Evolutionary conservation across 2,888 invertebrate species (phyloP), one percentile per base, ranked within the genome.

Genomic region (Trichopria drosophilae): DNA sequence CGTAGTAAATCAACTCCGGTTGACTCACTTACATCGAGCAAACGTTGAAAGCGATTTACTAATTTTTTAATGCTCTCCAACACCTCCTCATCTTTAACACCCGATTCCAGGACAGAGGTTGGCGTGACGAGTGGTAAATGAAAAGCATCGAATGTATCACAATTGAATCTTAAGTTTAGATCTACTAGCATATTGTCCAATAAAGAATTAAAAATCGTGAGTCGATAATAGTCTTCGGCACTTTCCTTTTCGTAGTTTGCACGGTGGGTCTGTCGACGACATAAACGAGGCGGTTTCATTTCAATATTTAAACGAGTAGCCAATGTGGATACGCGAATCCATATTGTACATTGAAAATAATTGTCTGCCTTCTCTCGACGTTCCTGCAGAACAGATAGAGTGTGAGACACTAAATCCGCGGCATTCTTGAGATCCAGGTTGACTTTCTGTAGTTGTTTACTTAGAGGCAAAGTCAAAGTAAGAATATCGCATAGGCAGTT

Each of bases 1-100:
- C 12, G 15, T 1, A n/a, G 32, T 32, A 32, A 32, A 32, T 9
- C 18, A 3, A 9, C 15, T 32, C 32, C 32, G 9, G 12, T 3
- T 32, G 15, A 32, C 9, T 31, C 31, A 31, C 16, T 31, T 7
- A 31, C 31, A 9, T 31, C 31, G 16, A 31, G 31, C 16, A 31
- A 6, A 4, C 15, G 31, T 15, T 7, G 12, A 31, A 31, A 31
- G 6, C 31, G 5, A 31, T 31, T 31, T 16, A 34, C 10, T 34
- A 34, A 15, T 16, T 13, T 34, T 55, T 57, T 55, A 53, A 56
- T 59, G 57, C 51, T 50, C 23, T 55, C 59, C 59, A 43, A 58
- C 24, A 24, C 40, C 22, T 23, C 15, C n/a, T 24, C 20, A 10
- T 2, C 18, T 22, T 12, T 10, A 12, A 12, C 3, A 24, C 24